Conservation (phyloP, 2,888 invertebrate genomes). For the Cryptophagus acutangulus region DNA sequence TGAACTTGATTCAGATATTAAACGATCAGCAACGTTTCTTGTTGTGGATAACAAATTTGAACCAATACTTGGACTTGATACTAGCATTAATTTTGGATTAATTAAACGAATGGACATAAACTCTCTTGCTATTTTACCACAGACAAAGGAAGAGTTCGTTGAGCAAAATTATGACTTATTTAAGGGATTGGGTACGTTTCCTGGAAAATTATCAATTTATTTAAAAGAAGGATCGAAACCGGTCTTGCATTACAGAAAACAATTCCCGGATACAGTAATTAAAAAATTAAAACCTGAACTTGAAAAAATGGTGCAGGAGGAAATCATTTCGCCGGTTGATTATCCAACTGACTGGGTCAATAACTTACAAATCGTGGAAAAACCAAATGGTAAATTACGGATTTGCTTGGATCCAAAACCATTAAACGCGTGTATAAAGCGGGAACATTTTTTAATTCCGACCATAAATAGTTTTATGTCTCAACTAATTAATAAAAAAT, state of each 20-base stretch:
- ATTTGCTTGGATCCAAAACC: not conserved
- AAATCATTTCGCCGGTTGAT: not conserved
- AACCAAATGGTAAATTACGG: not conserved
- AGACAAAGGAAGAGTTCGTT: not conserved
- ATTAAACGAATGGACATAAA: not conserved
- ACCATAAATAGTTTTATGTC: not conserved
- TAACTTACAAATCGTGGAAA: not conserved
- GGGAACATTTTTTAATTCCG: not conserved
- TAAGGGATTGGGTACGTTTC: not conserved
- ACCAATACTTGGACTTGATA: constrained; percentile 1
- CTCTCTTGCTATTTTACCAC: not conserved
- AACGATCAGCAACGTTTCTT: not conserved
- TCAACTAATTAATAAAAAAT: not conserved
- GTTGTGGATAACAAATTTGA: not conserved
- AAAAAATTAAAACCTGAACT: not conserved
- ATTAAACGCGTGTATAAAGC: not conserved
- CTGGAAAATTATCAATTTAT: not conserved
- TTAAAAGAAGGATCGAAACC: not conserved
- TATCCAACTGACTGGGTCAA: not conserved
- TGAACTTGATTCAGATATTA: not conserved
- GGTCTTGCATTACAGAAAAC: not conserved
- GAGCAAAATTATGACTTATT: not conserved
- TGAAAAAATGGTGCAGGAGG: not conserved
- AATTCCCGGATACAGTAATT: not conserved
- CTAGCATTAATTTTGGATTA: not conserved